Percentiles rank a stretch among this genome's conserved stretches.
Conservation (phyloP, 2,888 invertebrate genomes). For the Gisinianus flammeolus region DNA sequence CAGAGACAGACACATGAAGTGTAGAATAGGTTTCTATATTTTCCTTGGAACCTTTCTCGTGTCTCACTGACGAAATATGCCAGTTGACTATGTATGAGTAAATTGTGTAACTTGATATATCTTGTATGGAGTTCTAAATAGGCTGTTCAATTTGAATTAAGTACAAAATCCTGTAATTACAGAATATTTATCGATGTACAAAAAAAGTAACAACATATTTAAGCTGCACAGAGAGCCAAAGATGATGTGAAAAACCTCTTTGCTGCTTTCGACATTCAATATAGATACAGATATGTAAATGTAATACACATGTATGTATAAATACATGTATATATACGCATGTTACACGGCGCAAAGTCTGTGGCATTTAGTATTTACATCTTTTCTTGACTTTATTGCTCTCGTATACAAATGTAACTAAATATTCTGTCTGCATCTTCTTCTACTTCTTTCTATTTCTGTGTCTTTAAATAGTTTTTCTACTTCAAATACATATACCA, state of each 20-base stretch:
- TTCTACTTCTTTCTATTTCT: no score
- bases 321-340: neutral
- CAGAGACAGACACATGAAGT: no score
- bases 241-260: no score
- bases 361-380: neutral
- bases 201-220: no score
- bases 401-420: neutral
- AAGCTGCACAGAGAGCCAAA: no score
- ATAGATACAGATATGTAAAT: no score
- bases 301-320: neutral
- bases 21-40: no score
- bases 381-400: neutral
- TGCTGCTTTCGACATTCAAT: no score
- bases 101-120: neutral
- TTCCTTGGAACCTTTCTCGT: neutral
- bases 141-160: conserved; percentile 10
- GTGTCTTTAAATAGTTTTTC: no score
- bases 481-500: no score
- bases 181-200: neutral
- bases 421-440: neutral
- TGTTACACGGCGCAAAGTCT: neutral
- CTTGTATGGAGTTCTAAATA: neutral
- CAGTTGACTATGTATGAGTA: neutral
- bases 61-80: neutral
- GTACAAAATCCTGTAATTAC: neutral